Base-by-base conservation (phyloP, 2,113 vertebrate genomes). In the Leiothrix lutea region DNA sequence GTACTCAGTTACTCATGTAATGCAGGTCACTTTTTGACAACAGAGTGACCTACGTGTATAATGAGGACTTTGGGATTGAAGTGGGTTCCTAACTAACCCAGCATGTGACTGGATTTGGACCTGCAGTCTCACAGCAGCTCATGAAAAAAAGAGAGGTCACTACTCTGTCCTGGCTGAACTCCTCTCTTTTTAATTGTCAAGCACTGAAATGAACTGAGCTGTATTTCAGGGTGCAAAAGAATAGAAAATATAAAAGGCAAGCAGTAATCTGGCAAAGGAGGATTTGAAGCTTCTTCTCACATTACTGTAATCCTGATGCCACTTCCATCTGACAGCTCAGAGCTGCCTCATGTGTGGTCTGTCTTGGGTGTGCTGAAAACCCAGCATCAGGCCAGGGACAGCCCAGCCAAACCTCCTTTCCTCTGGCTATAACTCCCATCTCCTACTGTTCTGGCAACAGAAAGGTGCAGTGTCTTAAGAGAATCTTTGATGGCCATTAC, bases 1-100 rank as follows among this genome's bases (percentile, higher is more conserved):
- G 77, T 93, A 81, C 86, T 82, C 70, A 96, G 90, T 80, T 90
- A 91, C 94, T 94, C 38, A 85, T 80, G 88, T 95, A 86, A 85
- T 89, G 73, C 96, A 83, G 83, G 94, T 96, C 87, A 91, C 56
- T 96, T 92, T 91, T 88, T 92, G 90, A 95, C 5, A 35, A 94
- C 89, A 93, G 69, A 90, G 58, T 84, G 93, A 93, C 91, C 88
- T 70, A 31, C 50, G 75, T 86, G 64, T 80, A 53, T 92, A 95
- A 92, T 92, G 66, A 92, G 61, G 90, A 94, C 70, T 90, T 89
- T 31, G 40, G 75, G 69, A 61, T 14, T 95, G 91, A 92, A 95
- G 78, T 78, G 93, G 80, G 64, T 90, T 96, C 79, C 61, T 91
- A 75, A 79, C 75, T 80, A 95, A 67, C 92, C 42, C 77, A 84